Percentiles rank a stretch among this genome's conserved stretches.
phyloP scores from a whole-genome alignment of 2,888 invertebrate species.

The Heliconius ismenius region DNA sequence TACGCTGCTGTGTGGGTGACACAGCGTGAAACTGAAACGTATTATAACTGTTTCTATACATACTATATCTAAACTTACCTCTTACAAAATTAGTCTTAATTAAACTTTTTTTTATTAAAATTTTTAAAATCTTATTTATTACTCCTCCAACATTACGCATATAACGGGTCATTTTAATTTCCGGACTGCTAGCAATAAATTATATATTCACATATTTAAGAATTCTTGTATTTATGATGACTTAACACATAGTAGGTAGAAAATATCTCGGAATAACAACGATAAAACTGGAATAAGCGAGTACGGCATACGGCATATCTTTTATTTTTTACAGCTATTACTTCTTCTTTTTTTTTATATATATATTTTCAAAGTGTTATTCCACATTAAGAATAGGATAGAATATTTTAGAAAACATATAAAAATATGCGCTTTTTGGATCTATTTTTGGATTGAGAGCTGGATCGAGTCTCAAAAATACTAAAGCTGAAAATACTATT shows the following conservation, averaged over 20 bases:
- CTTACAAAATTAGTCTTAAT: background rate
- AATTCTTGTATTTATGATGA: conserved; percentile 39
- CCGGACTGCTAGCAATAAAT: conserved; percentile 47
- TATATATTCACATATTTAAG: conserved; percentile 36
- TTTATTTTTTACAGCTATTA: background rate
- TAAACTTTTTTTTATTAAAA: background rate
- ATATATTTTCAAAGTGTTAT: background rate
- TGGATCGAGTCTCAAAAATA: background rate
- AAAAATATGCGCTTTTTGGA: background rate
- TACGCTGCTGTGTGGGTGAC: too few species aligned
- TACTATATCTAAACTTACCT: background rate
- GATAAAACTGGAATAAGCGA: conserved; percentile 8
- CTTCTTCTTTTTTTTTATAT: background rate
- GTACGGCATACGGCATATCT: background rate
- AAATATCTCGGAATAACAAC: conserved; percentile 8
- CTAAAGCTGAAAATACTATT: background rate
- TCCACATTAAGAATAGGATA: background rate
- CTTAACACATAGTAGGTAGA: conserved; percentile 19
- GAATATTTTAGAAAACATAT: too few species aligned
- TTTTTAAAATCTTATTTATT: background rate
- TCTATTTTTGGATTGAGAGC: background rate
- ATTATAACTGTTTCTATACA: background rate
- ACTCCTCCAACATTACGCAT: conserved; percentile 8
- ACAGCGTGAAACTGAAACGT: background rate
- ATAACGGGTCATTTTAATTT: conserved; percentile 57